A percentile compares a stretch with the other conserved stretches of the same genome.
These are phyloP conservation scores for Parotia lawesii DNA, from an alignment of 2,113 vertebrate genomes.

Conservation along the genomic window DNA sequence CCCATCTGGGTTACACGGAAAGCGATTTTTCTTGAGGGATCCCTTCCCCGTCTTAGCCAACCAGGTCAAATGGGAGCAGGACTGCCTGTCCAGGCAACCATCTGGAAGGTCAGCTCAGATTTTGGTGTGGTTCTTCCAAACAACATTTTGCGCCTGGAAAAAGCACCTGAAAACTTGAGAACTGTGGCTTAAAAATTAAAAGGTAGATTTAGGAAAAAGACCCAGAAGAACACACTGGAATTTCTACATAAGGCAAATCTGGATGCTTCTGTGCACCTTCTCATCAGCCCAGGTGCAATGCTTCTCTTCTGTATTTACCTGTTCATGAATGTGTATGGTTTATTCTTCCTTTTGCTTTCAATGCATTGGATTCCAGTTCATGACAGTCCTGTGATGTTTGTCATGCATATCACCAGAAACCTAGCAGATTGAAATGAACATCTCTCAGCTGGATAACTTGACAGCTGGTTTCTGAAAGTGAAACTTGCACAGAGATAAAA, in stretches of 20 bases:
- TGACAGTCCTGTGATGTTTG: not conserved
- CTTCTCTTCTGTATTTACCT: not conserved
- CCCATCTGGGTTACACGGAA: not conserved
- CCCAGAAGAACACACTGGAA: not conserved
- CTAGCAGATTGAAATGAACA: not conserved
- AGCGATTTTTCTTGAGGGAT: not conserved
- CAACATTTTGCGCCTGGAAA: not conserved
- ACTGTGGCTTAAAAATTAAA: not conserved
- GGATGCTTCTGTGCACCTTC: not conserved
- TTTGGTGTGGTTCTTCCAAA: not conserved
- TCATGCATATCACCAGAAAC: fast-evolving
- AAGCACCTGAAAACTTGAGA: not conserved
- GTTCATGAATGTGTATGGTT: not conserved
- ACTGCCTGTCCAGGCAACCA: not conserved
- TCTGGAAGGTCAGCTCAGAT: not conserved
- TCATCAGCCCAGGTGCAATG: not conserved
- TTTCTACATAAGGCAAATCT: not conserved
- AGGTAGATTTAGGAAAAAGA: not conserved
- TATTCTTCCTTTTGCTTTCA: not conserved
- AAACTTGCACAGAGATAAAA: not conserved
- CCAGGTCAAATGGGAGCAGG: not conserved
- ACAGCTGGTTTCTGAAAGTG: not conserved
- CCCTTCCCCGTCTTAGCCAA: not conserved
- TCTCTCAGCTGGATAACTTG: not conserved
- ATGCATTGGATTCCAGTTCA: not conserved